Evolutionary conservation across 1,140 invertebrate genomes (phyloP).

Genomic region (Plectrocnemia conspersa): DNA sequence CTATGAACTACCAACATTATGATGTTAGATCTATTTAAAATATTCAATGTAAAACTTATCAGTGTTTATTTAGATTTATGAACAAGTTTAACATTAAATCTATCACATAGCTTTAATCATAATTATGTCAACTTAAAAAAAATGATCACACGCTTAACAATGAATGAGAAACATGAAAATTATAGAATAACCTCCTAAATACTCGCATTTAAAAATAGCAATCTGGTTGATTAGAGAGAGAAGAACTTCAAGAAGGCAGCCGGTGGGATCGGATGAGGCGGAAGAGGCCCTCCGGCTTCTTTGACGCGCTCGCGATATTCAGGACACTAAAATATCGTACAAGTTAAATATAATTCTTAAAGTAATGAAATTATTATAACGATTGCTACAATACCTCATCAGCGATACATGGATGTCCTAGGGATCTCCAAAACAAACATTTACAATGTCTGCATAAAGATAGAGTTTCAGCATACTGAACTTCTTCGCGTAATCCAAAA

Average conservation of each 20-base stretch:
- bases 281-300: constrained; percentile 71
- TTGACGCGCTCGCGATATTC: constrained; percentile 72
- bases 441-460: constrained; percentile 92
- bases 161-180: too few species aligned
- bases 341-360: background rate
- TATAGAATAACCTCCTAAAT: too few species aligned
- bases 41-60: too few species aligned
- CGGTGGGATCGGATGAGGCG: constrained; percentile 79
- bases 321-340: constrained; percentile 54
- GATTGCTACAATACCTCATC: constrained; percentile 53
- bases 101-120: too few species aligned
- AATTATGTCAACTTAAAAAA: too few species aligned
- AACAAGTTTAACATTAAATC: too few species aligned
- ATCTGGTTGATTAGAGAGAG: constrained; percentile 68
- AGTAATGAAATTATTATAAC: constrained; percentile 4
- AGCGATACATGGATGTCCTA: constrained; percentile 85
- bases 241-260: constrained; percentile 88
- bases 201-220: too few species aligned
- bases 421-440: constrained; percentile 93
- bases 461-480: constrained; percentile 87
- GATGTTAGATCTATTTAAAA: too few species aligned
- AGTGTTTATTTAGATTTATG: too few species aligned
- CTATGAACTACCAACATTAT: too few species aligned
- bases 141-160: too few species aligned
- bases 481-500: constrained; percentile 84